A percentile compares a stretch with the other conserved stretches of the same genome.
These are phyloP conservation scores for Sebastes wilsoni DNA, from an alignment of 2,797 vertebrate genomes.

Conservation along the genomic window DNA sequence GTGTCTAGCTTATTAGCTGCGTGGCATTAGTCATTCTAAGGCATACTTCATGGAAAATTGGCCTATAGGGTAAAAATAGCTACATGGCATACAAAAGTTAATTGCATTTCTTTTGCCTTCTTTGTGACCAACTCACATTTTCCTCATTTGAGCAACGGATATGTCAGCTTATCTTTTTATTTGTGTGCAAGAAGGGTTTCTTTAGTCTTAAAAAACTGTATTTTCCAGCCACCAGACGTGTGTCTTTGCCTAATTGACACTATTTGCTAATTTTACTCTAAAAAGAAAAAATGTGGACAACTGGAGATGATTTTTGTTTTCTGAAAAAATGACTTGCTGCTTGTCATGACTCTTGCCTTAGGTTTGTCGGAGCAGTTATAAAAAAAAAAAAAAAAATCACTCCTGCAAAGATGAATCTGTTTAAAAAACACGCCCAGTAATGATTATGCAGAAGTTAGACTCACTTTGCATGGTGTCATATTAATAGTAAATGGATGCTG, in stretches of 20 bases:
- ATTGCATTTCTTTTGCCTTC: conserved; percentile 40
- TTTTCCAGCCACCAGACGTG: background rate
- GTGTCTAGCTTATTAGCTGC: conserved; percentile 26
- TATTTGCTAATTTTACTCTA: background rate
- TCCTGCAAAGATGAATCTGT: background rate
- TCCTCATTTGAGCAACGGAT: background rate
- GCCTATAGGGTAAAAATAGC: background rate
- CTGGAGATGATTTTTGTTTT: background rate
- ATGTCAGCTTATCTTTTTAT: background rate
- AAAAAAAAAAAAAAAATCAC: background rate
- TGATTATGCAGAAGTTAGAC: conserved; percentile 11
- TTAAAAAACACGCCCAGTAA: conserved; percentile 8
- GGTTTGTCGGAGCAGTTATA: conserved; percentile 23
- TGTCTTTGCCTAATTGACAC: background rate
- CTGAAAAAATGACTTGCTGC: background rate
- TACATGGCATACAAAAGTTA: background rate
- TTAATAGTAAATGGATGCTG: conserved; percentile 25
- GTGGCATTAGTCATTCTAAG: conserved; percentile 3
- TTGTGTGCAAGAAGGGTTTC: background rate
- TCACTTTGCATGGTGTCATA: conserved; percentile 46
- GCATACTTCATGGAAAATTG: background rate
- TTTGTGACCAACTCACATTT: conserved; percentile 25
- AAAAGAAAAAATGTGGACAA: background rate
- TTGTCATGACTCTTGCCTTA: conserved; percentile 22
- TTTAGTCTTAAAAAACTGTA: background rate